These are phyloP conservation scores for Unio pictorum DNA, from an alignment of 2,888 invertebrate genomes.

Conservation along the genomic window DNA sequence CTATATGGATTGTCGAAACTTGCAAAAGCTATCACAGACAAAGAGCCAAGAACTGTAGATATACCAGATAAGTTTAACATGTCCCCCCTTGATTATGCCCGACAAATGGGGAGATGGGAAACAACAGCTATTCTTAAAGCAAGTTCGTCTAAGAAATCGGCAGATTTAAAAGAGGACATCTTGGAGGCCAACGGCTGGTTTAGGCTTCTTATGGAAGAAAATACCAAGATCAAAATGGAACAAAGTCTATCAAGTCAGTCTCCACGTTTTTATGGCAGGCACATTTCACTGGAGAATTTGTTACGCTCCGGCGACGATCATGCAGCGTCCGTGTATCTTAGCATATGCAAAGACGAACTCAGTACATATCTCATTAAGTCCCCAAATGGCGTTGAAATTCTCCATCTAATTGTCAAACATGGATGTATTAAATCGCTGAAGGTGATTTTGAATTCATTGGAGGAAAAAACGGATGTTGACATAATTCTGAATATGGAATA, in stretches of 20 bases:
- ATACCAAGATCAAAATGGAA: neutral
- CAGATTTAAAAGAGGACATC: neutral
- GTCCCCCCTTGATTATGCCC: slow-evolving; percentile 18
- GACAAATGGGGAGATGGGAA: slow-evolving; percentile 4
- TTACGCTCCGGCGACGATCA: slow-evolving; percentile 11
- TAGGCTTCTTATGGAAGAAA: neutral
- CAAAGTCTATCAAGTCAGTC: neutral
- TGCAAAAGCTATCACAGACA: slow-evolving; percentile 10
- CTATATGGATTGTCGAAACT: slow-evolving; percentile 19
- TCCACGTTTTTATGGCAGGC: neutral
- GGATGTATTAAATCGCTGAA: slow-evolving; percentile 24
- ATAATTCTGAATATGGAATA: slow-evolving; percentile 2
- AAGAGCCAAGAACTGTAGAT: slow-evolving; percentile 2
- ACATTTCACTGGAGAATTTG: slow-evolving; percentile 3
- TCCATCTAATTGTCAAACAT: slow-evolving; percentile 18
- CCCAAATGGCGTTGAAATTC: slow-evolving; percentile 3
- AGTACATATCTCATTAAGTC: no score
- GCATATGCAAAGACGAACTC: no score
- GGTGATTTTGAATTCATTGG: slow-evolving; percentile 10
- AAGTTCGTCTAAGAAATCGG: no score
- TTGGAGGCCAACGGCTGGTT: slow-evolving; percentile 19
- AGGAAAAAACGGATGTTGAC: neutral
- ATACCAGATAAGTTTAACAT: slow-evolving; percentile 6
- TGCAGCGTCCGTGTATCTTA: slow-evolving; percentile 1
- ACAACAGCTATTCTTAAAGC: no score